Evolutionary conservation across 1,140 invertebrate species (phyloP).

Genomic region (Aphaenogaster rudis): DNA sequence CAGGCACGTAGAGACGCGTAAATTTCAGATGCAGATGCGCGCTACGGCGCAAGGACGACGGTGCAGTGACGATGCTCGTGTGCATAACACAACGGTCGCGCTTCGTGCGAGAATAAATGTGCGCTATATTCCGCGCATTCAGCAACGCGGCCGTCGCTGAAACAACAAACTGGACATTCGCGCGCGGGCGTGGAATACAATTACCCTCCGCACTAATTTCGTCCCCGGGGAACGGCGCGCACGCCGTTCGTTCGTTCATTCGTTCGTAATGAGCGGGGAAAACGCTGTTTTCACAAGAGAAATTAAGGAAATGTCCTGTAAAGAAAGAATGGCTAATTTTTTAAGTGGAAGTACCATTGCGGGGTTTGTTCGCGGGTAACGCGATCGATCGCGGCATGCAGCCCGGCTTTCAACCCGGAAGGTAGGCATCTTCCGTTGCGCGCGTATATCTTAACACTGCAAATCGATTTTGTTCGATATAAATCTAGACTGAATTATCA

Average conservation of each 20-base stretch:
- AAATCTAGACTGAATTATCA: neutral
- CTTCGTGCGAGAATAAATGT: constrained; percentile 31
- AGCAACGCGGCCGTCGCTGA: constrained; percentile 12
- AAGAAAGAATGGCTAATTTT: constrained; percentile 41
- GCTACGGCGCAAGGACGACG: constrained; percentile 8
- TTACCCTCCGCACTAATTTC: constrained; percentile 53
- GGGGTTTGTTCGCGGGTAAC: neutral
- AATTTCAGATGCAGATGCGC: constrained; percentile 62
- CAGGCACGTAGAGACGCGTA: constrained; percentile 56
- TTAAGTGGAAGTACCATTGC: neutral
- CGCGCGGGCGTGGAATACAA: constrained; percentile 34
- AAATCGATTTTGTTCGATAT: neutral
- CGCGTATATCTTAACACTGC: neutral
- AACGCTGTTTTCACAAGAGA: constrained; percentile 39
- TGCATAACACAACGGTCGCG: constrained; percentile 17
- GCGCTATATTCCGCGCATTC: constrained; percentile 44
- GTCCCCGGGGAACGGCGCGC: constrained; percentile 17
- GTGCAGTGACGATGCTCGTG: constrained; percentile 19
- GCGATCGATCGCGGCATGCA: neutral
- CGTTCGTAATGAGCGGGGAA: constrained; percentile 44
- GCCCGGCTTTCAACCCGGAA: neutral
- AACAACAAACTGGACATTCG: constrained; percentile 48
- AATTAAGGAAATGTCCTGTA: constrained; percentile 43
- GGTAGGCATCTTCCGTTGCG: neutral
- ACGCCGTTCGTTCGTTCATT: constrained; percentile 45